Evolutionary conservation across 2,797 vertebrate genomes (phyloP).

Genomic region (Odontamblyopus rebecca): DNA sequence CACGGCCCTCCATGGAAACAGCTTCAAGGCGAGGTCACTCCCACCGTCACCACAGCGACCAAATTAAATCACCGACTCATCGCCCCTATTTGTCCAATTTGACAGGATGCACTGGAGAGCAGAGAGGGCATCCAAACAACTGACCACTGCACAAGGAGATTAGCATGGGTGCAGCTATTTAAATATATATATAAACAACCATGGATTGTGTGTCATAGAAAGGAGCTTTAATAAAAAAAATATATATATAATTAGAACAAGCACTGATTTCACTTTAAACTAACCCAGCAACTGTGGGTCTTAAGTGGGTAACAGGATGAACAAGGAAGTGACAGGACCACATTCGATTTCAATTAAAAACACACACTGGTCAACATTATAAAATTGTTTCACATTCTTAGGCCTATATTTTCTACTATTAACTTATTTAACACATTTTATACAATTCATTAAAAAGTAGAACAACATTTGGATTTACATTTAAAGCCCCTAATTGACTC

Average conservation of each 20-base stretch:
- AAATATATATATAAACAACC: background rate
- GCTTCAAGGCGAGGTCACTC: slow-evolving; percentile 33
- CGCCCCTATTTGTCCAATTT: slow-evolving; percentile 38
- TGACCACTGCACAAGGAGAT: slow-evolving; percentile 13
- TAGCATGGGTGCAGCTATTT: background rate
- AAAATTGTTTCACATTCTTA: too few species aligned
- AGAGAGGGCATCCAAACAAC: slow-evolving; percentile 7
- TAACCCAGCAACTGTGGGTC: background rate
- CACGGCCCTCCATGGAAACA: slow-evolving; percentile 22
- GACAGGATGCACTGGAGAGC: slow-evolving; percentile 24
- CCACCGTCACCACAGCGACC: slow-evolving; percentile 25
- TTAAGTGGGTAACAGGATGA: background rate
- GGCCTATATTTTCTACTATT: too few species aligned
- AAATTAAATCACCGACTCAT: slow-evolving; percentile 36
- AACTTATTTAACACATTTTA: too few species aligned
- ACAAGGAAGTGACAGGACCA: background rate
- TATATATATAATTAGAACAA: too few species aligned
- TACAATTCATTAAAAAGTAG: too few species aligned
- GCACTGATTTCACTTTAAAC: background rate
- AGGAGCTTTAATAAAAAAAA: too few species aligned
- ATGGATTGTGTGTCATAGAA: background rate
- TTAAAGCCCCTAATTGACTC: too few species aligned
- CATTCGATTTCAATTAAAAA: background rate
- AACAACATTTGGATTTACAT: too few species aligned
- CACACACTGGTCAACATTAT: too few species aligned